These are phyloP conservation scores for Battus philenor DNA, from an alignment of 1,140 invertebrate species.

Conservation along the genomic window DNA sequence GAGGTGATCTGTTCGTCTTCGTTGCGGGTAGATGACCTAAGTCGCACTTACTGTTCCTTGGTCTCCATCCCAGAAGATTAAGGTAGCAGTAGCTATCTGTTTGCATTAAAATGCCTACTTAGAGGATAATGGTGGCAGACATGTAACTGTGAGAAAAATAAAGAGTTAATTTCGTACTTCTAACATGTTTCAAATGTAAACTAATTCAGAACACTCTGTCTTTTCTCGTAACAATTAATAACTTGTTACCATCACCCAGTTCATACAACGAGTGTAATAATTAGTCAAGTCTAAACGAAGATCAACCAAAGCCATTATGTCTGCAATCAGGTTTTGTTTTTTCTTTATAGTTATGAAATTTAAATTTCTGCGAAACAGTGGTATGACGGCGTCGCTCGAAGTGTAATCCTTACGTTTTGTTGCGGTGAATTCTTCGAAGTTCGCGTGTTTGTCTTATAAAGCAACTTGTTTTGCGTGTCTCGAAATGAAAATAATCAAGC, in stretches of 20 bases:
- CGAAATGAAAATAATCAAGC: conserved; percentile 60
- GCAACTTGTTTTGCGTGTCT: conserved; percentile 60
- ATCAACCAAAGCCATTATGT: conserved; percentile 5
- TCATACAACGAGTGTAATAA: background rate
- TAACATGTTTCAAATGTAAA: too few species aligned
- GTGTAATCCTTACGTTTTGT: conserved; percentile 53
- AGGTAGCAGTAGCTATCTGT: too few species aligned
- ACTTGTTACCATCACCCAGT: conserved; percentile 2
- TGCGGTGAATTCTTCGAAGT: conserved; percentile 55
- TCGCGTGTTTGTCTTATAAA: conserved; percentile 64
- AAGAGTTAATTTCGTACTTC: too few species aligned
- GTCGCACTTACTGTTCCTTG: too few species aligned
- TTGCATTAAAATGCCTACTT: too few species aligned
- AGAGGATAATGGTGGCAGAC: too few species aligned
- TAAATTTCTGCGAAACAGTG: conserved; percentile 39
- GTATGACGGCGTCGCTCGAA: conserved; percentile 38
- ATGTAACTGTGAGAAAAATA: too few species aligned
- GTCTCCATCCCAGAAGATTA: too few species aligned
- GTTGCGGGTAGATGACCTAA: too few species aligned
- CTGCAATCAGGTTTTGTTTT: conserved; percentile 17
- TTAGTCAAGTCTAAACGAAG: conserved; percentile 7
- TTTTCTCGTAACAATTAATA: background rate
- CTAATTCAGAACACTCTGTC: too few species aligned
- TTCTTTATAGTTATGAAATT: conserved; percentile 34
- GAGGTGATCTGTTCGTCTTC: too few species aligned